A percentile compares a stretch with the other conserved stretches of the same genome.
These are phyloP conservation scores for Ondatra zibethicus DNA, from an alignment of 2,113 vertebrate genomes.

Conservation along the genomic window DNA sequence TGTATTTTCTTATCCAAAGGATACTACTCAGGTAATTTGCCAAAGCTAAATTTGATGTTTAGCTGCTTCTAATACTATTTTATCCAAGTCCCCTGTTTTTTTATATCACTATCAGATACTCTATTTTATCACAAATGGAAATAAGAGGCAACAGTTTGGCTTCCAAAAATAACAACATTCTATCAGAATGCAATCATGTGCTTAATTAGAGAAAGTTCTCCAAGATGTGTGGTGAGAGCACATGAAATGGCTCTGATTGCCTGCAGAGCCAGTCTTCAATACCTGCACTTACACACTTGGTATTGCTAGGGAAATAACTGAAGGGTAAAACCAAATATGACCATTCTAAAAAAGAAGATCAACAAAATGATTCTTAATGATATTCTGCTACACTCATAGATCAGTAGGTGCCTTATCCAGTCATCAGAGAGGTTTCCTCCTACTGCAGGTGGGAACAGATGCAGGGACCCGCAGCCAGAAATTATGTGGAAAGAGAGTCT, in stretches of 20 bases:
- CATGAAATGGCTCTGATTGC: background rate
- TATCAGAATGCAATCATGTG: background rate
- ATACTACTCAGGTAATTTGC: background rate
- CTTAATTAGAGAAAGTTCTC: background rate
- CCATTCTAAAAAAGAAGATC: background rate
- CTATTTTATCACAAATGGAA: background rate
- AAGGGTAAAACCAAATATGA: background rate
- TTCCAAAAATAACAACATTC: constrained; percentile 33
- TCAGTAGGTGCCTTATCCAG: background rate
- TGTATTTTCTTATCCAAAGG: background rate
- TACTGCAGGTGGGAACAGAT: background rate
- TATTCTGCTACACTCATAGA: background rate
- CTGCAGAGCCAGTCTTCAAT: background rate
- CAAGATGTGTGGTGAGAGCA: background rate
- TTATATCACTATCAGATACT: background rate
- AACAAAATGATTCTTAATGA: background rate
- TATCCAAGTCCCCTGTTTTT: background rate
- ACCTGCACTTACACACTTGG: no score
- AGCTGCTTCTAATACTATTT: background rate
- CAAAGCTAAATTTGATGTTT: background rate
- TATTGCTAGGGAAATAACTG: no score
- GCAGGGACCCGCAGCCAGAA: background rate
- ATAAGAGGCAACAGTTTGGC: constrained; percentile 18
- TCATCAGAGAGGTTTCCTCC: background rate
- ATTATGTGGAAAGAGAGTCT: background rate